Conservation (phyloP, 2,113 vertebrate species). For the Gyps fulvus region DNA sequence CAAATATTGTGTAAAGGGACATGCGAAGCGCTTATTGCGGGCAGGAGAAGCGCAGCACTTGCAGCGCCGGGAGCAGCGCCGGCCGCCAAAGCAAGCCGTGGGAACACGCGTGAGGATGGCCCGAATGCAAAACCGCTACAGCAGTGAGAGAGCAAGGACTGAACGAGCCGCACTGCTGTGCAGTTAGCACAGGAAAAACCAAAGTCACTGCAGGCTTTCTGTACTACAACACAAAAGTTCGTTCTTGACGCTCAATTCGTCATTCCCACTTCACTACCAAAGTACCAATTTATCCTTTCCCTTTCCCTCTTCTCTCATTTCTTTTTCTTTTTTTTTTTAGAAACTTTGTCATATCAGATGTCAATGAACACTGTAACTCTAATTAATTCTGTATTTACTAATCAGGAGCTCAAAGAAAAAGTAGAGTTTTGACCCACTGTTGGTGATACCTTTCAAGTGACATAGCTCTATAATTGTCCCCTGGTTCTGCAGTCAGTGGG, state of each 20-base stretch:
- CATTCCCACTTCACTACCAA: neutral
- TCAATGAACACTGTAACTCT: neutral
- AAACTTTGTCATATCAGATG: neutral
- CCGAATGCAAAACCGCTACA: fast-evolving
- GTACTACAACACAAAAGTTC: fast-evolving
- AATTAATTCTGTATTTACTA: neutral
- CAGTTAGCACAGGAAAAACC: fast-evolving
- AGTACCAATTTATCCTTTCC: neutral
- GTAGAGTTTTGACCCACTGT: neutral
- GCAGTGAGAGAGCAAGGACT: neutral
- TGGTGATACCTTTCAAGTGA: neutral
- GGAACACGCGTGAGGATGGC: neutral
- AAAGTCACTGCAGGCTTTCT: neutral
- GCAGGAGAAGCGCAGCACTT: neutral
- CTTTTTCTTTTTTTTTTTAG: neutral
- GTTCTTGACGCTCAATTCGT: fast-evolving
- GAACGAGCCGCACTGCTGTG: neutral
- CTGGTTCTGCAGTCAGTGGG: neutral
- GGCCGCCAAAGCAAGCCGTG: neutral
- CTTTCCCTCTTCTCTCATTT: too few species aligned
- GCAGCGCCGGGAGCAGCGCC: neutral
- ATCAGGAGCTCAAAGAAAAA: neutral
- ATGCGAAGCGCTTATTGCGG: neutral
- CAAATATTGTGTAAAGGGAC: neutral
- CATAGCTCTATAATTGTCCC: neutral